These are phyloP conservation scores for Drosophila rubida DNA, from an alignment of 2,888 invertebrate species.

Conservation along the genomic window DNA sequence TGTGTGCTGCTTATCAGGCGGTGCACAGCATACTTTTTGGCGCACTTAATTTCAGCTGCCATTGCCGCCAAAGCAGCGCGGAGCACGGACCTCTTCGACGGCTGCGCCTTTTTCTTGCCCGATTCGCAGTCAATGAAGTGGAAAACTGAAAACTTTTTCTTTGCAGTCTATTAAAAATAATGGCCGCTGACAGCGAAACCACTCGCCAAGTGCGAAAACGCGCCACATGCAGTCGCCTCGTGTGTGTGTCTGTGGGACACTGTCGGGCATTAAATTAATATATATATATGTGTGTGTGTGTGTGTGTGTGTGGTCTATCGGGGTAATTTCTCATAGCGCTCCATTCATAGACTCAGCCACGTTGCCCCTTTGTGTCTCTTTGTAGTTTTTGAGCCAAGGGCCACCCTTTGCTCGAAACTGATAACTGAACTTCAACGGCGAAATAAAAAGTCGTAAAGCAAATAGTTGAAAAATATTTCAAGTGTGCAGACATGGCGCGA, in stretches of 20 bases:
- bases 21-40: slow-evolving; percentile 70
- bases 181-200: slow-evolving; percentile 67
- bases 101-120: slow-evolving; percentile 58
- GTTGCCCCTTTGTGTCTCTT: slow-evolving; percentile 56
- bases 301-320: slow-evolving; percentile 15
- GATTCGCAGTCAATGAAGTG: slow-evolving; percentile 77
- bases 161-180: slow-evolving; percentile 79
- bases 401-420: neutral
- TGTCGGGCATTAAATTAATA: slow-evolving; percentile 63
- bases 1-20: slow-evolving; percentile 65
- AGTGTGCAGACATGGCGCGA: neutral
- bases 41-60: slow-evolving; percentile 72
- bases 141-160: slow-evolving; percentile 79
- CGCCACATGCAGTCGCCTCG: slow-evolving; percentile 52
- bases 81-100: slow-evolving; percentile 16
- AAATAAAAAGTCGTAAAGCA: neutral
- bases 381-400: slow-evolving; percentile 31
- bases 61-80: neutral
- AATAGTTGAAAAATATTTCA: neutral
- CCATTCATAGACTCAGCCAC: slow-evolving; percentile 47
- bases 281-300: slow-evolving; percentile 27
- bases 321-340: slow-evolving; percentile 60
- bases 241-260: slow-evolving; percentile 54
- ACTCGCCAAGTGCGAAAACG: slow-evolving; percentile 58
- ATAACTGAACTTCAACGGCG: neutral